phyloP scores from a whole-genome alignment of 2,797 vertebrate species.

The Argyrosomus regius region DNA sequence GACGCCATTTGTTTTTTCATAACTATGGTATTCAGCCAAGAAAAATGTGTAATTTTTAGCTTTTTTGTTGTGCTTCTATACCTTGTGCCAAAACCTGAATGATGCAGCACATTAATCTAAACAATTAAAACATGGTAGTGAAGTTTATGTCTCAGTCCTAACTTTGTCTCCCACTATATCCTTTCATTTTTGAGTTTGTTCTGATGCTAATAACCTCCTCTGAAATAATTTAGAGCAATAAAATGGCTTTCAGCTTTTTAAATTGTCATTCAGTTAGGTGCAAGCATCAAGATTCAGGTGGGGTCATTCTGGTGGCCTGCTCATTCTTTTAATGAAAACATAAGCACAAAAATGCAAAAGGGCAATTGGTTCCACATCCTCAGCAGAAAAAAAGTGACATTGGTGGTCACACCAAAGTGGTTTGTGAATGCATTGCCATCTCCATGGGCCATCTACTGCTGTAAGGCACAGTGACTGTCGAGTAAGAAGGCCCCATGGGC shows the following conservation, averaged over 20 bases:
- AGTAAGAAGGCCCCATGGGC: slow-evolving; percentile 28
- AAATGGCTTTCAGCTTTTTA: slow-evolving; percentile 35
- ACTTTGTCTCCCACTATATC: slow-evolving; percentile 13
- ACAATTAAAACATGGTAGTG: slow-evolving; percentile 8
- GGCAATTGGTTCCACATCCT: slow-evolving; percentile 40
- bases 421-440: slow-evolving; percentile 56
- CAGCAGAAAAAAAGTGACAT: slow-evolving; percentile 53
- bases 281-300: slow-evolving; percentile 41
- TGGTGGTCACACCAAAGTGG: slow-evolving; percentile 55
- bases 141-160: slow-evolving; percentile 7
- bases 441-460: slow-evolving; percentile 42
- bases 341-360: slow-evolving; percentile 42
- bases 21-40: slow-evolving; percentile 48
- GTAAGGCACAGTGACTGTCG: slow-evolving; percentile 42
- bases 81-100: slow-evolving; percentile 4
- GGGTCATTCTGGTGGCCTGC: slow-evolving; percentile 34
- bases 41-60: slow-evolving; percentile 32
- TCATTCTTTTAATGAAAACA: slow-evolving; percentile 62
- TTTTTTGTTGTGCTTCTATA: slow-evolving; percentile 3
- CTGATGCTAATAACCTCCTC: slow-evolving; percentile 6
- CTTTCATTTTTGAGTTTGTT: slow-evolving; percentile 2
- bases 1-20: slow-evolving; percentile 1
- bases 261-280: slow-evolving; percentile 49
- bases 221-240: slow-evolving; percentile 16
- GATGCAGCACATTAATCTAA: neutral